Evolutionary conservation across 1,140 invertebrate species (phyloP), one percentile per base, ranked within the genome.

Genomic region (Odontomachus brunneus): DNA sequence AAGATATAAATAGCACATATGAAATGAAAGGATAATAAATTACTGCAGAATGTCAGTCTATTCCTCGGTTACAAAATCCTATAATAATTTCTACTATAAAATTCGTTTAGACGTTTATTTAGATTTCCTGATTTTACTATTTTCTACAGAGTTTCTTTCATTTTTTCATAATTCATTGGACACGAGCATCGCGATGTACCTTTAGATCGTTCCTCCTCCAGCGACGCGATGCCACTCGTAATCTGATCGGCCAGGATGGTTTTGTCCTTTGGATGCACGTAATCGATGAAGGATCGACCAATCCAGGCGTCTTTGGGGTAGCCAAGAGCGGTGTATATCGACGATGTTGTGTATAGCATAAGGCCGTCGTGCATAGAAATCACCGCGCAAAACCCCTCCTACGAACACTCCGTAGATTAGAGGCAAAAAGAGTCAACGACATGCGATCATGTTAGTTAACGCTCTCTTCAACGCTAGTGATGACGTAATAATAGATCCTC

Each of bases 261-360:
- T 29, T 95, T 95, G 90, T 98, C 97, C 92, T 96, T 97, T 0
- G 96, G 96, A 93, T 98, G 97, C 0, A 98, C 94, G 89, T 98
- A 98, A 89, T 98, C 97, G 69, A 98, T 97, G 88, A 98, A 97
- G 3, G 97, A 97, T 60, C 97, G 94, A 5, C 97, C 97, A n/a
- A 97, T 93, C 96, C 97, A 97, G 95, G 97, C 97, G 74, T 98
- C 97, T 85, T 96, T 96, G 0, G 97, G 96, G 90, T 96, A 98
- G 17, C 97, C 97, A 26, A 98, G 93, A n/a, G 96, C 94, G 4
- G 95, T 93, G 0, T 96, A 96, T 44, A 98, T 94, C 38, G 95
- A 96, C 12, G 96, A 91, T 3, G 97, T 97, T 33, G 97, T 96
- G 87, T 97, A 97, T 75, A 98, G 94, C 0, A 98, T 96, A 1